phyloP scores from a whole-genome alignment of 37 sponge, comb jelly and placozoan genomes.

The Spongilla lacustris region DNA sequence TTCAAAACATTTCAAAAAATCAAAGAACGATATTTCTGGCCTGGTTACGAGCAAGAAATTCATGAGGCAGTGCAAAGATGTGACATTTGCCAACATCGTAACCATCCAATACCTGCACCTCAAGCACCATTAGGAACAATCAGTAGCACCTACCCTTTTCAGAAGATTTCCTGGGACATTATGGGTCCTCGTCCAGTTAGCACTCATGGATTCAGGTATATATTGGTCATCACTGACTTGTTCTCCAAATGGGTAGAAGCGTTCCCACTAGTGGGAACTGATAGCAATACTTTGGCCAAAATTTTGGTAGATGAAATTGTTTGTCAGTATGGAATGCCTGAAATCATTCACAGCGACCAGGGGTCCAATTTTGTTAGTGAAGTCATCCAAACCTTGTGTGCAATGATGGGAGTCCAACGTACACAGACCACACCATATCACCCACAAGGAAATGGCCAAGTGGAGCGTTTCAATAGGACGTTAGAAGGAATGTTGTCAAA shows the following conservation, averaged over 20 bases:
- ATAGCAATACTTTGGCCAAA: conserved; percentile 8
- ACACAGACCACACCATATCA: too few species aligned
- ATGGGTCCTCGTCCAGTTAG: conserved; percentile 33
- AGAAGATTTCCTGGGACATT: conserved; percentile 36
- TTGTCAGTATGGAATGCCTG: conserved; percentile 24
- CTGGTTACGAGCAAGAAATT: conserved; percentile 12
- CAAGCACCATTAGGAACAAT: too few species aligned
- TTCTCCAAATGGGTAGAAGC: conserved; percentile 48
- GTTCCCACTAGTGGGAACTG: conserved; percentile 14
- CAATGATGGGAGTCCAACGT: too few species aligned
- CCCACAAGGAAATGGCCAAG: too few species aligned
- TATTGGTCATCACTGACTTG: conserved; percentile 32
- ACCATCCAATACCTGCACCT: too few species aligned
- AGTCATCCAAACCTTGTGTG: too few species aligned
- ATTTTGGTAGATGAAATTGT: conserved; percentile 32
- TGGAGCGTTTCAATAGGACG: too few species aligned
- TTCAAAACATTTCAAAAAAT: conserved; percentile 19
- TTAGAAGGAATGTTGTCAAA: too few species aligned
- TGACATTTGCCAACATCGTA: conserved; percentile 7
- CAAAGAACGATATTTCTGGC: conserved; percentile 35
- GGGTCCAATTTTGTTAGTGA: conserved; percentile 13
- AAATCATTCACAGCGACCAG: conserved; percentile 45
- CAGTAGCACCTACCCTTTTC: conserved; percentile 9
- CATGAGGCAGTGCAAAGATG: conserved; percentile 7
- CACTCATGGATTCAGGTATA: conserved; percentile 16